Percentiles rank a stretch among this genome's conserved stretches.
Conservation (phyloP, 2,113 vertebrate species). For the Illadopsis cleaveri region DNA sequence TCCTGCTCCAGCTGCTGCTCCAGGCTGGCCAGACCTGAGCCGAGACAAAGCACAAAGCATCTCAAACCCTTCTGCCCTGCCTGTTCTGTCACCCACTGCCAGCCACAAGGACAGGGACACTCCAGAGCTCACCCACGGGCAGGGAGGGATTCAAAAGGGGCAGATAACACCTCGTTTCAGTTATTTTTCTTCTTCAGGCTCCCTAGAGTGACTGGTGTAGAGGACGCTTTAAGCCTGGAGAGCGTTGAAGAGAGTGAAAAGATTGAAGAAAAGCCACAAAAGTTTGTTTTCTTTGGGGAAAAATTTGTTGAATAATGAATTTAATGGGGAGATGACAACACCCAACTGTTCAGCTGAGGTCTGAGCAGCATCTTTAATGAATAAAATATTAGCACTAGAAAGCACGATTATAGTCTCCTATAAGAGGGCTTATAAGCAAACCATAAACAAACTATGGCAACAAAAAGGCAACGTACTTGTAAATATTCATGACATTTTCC, state of each 20-base stretch:
- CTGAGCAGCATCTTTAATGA: conserved; percentile 1
- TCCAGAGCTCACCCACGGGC: background rate
- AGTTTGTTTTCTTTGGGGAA: background rate
- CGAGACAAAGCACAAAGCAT: background rate
- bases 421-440: conserved; percentile 2
- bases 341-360: background rate
- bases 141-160: background rate
- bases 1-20: background rate
- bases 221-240: background rate
- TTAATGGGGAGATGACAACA: background rate
- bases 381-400: conserved; percentile 27
- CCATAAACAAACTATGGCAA: conserved; percentile 20
- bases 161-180: background rate
- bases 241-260: background rate
- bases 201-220: background rate
- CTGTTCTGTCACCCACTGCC: background rate
- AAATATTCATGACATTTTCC: conserved; percentile 40
- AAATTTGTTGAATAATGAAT: background rate
- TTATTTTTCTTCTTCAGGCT: background rate
- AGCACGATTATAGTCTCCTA: background rate
- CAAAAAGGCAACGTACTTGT: background rate
- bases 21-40: background rate
- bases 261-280: background rate
- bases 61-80: background rate
- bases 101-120: background rate